Evolutionary conservation across 1,140 invertebrate species (phyloP), one percentile per base, ranked within the genome.

Genomic region (Venturia canescens): DNA sequence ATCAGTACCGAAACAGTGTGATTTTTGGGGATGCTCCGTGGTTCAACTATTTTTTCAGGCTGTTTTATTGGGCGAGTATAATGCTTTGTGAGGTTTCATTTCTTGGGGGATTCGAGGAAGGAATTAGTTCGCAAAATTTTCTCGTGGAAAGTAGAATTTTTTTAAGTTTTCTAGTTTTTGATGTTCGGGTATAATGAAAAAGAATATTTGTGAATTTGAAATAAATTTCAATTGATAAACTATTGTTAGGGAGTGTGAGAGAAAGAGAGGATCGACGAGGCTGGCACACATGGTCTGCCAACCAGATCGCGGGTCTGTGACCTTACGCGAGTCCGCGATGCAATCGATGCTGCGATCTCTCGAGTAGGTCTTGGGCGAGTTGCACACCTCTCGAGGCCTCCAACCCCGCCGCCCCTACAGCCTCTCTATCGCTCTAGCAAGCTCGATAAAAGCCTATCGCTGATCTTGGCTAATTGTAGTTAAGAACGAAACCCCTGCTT

Each of bases 221-320:
- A 29, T 6, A 11, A 44, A 31, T 44, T 72, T 23, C 44, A 16
- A 57, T 74, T 53, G 21, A 50, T 23, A 34, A 26, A 11, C 16
- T 74, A 74, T 57, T 74, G 70, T 72, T 72, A 6, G 11, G n/a
- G 70, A 72, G 9, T 23, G 74, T 83, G 81, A 84, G 78, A 80
- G 84, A 57, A 60, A 38, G 26, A 18, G 79, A 63, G 60, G 23
- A 23, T 23, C n/a, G 23, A 23, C n/a, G 23, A 63, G 23, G 23
- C 23, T 3, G 23, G 60, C 89, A 87, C 88, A 90, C 87, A 89
- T 90, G 89, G 87, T 80, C 85, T 90, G 80, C 88, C 88, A 89
- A 90, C 88, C 88, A 89, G 86, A 90, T 90, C 88, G 87, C 84
- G 83, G 89, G 88, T 90, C 88, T 90, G 86, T 89, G 89, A 90